A percentile compares a stretch with the other conserved stretches of the same genome.
phyloP scores from a whole-genome alignment of 2,113 vertebrate species.

The Beaufortia kweichowensis region DNA sequence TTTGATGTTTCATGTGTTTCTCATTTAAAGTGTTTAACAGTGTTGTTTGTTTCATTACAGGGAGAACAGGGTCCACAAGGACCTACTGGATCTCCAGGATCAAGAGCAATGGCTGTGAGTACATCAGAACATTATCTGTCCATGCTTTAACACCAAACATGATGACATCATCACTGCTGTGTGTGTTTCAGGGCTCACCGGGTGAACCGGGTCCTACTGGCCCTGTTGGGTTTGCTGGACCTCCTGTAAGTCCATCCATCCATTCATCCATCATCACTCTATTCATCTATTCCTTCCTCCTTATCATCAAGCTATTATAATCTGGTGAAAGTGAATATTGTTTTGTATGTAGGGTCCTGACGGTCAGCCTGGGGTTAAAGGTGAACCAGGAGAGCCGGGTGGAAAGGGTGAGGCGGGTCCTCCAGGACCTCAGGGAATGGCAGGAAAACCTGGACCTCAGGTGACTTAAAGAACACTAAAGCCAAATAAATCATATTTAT shows the following conservation, averaged over 20 bases:
- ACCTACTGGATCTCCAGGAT: conserved; percentile 86
- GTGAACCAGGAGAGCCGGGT: conserved; percentile 89
- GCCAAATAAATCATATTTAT: too few relatives aligned
- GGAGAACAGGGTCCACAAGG: conserved; percentile 91
- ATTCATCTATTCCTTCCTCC: neutral
- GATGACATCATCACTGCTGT: neutral
- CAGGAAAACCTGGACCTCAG: conserved; percentile 85
- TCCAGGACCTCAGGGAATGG: conserved; percentile 87
- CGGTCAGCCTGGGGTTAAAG: conserved; percentile 94
- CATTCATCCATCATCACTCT: neutral
- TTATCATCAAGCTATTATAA: neutral
- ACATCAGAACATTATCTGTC: neutral
- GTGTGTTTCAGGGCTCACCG: conserved; percentile 80
- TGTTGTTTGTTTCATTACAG: conserved; percentile 69
- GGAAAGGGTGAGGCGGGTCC: conserved; percentile 90
- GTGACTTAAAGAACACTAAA: conserved; percentile 62
- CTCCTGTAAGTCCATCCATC: conserved; percentile 78
- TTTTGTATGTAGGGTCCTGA: conserved; percentile 80
- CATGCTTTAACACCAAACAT: too few relatives aligned
- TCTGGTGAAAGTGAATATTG: neutral
- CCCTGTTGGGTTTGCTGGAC: conserved; percentile 88
- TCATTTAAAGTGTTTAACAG: neutral
- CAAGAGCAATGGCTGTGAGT: conserved; percentile 91
- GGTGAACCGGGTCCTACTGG: conserved; percentile 91
- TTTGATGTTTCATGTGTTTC: too few relatives aligned